These are phyloP conservation scores for Triplophysa siluroides DNA, from an alignment of 2,113 vertebrate genomes.

Conservation along the genomic window DNA sequence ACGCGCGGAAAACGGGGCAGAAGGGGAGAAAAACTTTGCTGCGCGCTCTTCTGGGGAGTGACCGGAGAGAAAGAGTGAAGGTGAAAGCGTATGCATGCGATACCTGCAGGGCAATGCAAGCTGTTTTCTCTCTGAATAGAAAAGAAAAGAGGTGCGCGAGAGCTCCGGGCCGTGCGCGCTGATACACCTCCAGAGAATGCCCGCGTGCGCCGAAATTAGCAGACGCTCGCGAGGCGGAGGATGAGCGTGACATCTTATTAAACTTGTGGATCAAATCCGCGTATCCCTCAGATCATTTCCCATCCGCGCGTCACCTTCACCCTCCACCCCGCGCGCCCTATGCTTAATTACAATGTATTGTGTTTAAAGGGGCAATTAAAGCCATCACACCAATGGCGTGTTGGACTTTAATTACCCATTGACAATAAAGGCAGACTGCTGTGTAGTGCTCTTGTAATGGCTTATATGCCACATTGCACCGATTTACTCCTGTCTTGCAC, in stretches of 20 bases:
- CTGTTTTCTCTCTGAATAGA: slow-evolving; percentile 76
- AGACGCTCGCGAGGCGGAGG: slow-evolving; percentile 41
- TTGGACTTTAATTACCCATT: slow-evolving; percentile 52
- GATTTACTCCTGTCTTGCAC: background rate
- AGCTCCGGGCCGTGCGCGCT: slow-evolving; percentile 33
- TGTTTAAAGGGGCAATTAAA: slow-evolving; percentile 56
- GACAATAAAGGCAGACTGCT: slow-evolving; percentile 43
- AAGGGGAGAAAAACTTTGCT: slow-evolving; percentile 61
- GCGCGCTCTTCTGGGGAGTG: slow-evolving; percentile 84
- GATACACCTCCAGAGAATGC: slow-evolving; percentile 44
- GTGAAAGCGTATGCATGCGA: slow-evolving; percentile 78
- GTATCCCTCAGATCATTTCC: slow-evolving; percentile 70
- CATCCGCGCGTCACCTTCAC: slow-evolving; percentile 55
- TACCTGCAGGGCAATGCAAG: slow-evolving; percentile 48
- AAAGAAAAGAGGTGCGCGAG: slow-evolving; percentile 48
- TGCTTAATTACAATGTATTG: slow-evolving; percentile 52
- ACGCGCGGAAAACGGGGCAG: slow-evolving; percentile 41
- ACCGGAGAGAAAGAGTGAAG: slow-evolving; percentile 87
- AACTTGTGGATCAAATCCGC: slow-evolving; percentile 59
- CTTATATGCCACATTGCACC: slow-evolving; percentile 1
- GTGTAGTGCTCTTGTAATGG: slow-evolving; percentile 15
- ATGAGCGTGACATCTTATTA: slow-evolving; percentile 50
- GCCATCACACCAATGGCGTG: slow-evolving; percentile 41
- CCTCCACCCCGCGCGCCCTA: slow-evolving; percentile 35
- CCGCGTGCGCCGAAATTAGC: slow-evolving; percentile 55